Conservation (phyloP, 53 echinoderm and acorn worm species). For the Apostichopus leukothele region DNA sequence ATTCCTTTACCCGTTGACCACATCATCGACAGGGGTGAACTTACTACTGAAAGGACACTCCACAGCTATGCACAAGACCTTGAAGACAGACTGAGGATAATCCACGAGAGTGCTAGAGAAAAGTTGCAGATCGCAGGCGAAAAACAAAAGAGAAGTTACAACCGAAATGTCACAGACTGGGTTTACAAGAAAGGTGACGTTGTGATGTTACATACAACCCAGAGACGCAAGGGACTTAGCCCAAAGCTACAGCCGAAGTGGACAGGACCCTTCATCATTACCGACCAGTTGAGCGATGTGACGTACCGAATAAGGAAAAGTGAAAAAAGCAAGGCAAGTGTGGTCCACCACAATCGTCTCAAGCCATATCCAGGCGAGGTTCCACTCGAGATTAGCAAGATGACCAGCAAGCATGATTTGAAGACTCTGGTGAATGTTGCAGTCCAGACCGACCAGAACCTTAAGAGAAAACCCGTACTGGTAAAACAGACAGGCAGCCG, state of each 20-base stretch:
- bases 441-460: too few species aligned
- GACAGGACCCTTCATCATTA: not conserved
- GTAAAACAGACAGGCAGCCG: too few species aligned
- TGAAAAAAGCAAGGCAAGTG: not conserved
- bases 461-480: too few species aligned
- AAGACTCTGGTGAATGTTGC: too few species aligned
- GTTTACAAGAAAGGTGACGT: not conserved
- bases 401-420: not conserved
- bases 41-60: too few species aligned
- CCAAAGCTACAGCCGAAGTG: constrained; percentile 1
- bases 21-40: not conserved
- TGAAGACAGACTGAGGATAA: not conserved
- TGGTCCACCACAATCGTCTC: constrained; percentile 46
- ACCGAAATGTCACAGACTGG: not conserved
- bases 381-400: not conserved
- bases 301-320: not conserved
- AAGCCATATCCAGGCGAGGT: constrained; percentile 41
- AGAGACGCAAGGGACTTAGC: not conserved
- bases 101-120: not conserved
- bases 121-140: constrained; percentile 2
- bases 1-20: not conserved
- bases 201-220: not conserved
- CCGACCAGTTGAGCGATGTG: not conserved
- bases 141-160: not conserved
- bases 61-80: not conserved